Conservation (phyloP, 2,797 vertebrate species). For the Aplochiton taeniatus region DNA sequence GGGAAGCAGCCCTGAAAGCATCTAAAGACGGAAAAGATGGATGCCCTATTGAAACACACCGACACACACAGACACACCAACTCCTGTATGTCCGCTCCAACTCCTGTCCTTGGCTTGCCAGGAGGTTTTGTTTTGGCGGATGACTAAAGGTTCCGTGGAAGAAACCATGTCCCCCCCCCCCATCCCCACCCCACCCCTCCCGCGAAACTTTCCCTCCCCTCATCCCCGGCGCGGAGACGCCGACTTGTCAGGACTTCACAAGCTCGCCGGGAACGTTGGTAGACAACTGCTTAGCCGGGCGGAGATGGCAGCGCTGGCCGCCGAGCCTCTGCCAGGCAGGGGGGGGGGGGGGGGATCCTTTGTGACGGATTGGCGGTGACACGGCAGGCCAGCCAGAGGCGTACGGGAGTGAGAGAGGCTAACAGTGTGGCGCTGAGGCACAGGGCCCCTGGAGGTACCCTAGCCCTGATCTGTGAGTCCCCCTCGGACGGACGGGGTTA, state of each 20-base stretch:
- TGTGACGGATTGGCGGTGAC: conserved; percentile 93
- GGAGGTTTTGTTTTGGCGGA: conserved; percentile 83
- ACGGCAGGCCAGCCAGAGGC: conserved; percentile 81
- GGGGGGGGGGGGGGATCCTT: conserved; percentile 91
- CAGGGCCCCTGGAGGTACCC: conserved; percentile 63
- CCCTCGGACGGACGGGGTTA: no score
- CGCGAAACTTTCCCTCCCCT: conserved; percentile 72
- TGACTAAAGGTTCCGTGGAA: conserved; percentile 84
- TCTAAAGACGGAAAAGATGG: conserved; percentile 85
- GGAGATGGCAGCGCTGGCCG: conserved; percentile 90
- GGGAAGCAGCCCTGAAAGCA: conserved; percentile 83
- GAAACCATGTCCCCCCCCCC: conserved; percentile 81
- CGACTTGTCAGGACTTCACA: conserved; percentile 95
- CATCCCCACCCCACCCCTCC: no score
- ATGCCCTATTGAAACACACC: conserved; percentile 78
- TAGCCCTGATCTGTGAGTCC: conserved; percentile 71
- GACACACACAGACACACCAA: conserved; percentile 20
- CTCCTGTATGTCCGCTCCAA: conserved; percentile 36
- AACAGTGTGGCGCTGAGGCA: conserved; percentile 54
- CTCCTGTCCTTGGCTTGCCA: conserved; percentile 79
- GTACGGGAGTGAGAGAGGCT: conserved; percentile 71
- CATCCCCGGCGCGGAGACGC: conserved; percentile 86
- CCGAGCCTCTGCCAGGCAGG: conserved; percentile 81
- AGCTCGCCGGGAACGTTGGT: conserved; percentile 78
- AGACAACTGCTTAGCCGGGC: conserved; percentile 97